Evolutionary conservation across 2,888 invertebrate genomes (phyloP), one percentile per base, ranked within the genome.

Genomic region (Cheilosia urbana): DNA sequence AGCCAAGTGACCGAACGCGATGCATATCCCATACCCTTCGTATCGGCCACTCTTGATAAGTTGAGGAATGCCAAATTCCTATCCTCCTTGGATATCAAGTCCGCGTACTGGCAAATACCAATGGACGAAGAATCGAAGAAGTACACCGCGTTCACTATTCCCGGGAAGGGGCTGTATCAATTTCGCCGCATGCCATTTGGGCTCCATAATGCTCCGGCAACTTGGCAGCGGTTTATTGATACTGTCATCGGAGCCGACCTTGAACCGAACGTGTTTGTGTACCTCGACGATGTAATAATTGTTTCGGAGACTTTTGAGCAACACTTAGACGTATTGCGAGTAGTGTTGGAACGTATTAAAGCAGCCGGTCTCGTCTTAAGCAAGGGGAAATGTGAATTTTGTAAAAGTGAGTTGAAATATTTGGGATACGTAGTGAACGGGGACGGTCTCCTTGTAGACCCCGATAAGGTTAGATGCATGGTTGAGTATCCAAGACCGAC

Each of bases 141-240:
- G 17, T 55, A 17, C 53, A 57, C n/a, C n/a, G n/a, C n/a, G n/a
- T n/a, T n/a, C n/a, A n/a, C n/a, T n/a, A n/a, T n/a, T n/a, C n/a
- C n/a, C n/a, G n/a, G n/a, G n/a, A n/a, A 71, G 53, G 73, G 62
- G 37, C 27, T 73, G 42, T 60, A 40, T 24, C 73, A 73, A n/a
- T 62, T 62, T 15, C 21, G 40, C 6, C 47, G 47, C 13, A 66
- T 55, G 45, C 47, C 49, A 2, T 63, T 65, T 37, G 47, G 68
- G 40, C 51, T 72, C 4, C 42, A 49, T 34, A 65, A 75, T 13
- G 60, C 68, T 9, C 76, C 81, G 40, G 76, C 75, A 1, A 82
- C 71, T 5, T 76, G 75, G 68, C 81, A 82, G 40, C 66, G 75
- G n/a, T 76, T 76, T 24, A 69, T 76, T 27, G 82, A 69, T 34